These are phyloP conservation scores for Acrossocheilus wenchowensis DNA, from an alignment of 2,797 vertebrate genomes.

Conservation along the genomic window DNA sequence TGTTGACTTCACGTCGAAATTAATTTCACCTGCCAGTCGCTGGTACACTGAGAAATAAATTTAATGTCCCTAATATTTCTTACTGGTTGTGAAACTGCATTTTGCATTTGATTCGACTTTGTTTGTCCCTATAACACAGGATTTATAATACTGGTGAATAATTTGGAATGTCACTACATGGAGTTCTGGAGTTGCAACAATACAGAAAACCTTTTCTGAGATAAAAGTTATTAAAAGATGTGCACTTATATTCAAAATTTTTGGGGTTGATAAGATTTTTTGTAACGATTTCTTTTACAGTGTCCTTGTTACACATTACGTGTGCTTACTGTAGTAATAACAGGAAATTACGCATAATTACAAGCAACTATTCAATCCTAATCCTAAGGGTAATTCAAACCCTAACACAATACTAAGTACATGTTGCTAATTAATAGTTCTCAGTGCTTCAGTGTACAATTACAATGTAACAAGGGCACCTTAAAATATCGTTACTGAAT, in stretches of 20 bases:
- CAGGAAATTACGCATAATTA: neutral
- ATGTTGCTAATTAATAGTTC: neutral
- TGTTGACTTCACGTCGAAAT: neutral
- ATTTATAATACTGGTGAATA: neutral
- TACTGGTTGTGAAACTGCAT: neutral
- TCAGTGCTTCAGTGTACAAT: neutral
- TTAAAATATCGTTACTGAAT: neutral
- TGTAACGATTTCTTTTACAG: too few relatives aligned
- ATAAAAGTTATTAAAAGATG: neutral
- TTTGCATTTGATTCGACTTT: neutral
- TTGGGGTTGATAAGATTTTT: neutral
- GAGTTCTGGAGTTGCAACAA: neutral
- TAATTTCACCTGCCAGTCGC: constrained; percentile 29
- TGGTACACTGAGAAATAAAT: constrained; percentile 4
- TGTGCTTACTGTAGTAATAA: neutral
- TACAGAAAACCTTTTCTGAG: neutral
- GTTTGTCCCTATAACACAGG: neutral
- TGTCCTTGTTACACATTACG: too few relatives aligned
- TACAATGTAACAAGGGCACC: neutral
- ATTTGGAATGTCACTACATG: neutral
- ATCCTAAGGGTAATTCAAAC: neutral
- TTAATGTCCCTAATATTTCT: neutral
- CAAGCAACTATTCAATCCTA: neutral
- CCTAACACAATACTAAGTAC: neutral
- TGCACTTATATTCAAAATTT: neutral